Conservation (phyloP, 1,140 invertebrate species). For the Drosophila navojoa region DNA sequence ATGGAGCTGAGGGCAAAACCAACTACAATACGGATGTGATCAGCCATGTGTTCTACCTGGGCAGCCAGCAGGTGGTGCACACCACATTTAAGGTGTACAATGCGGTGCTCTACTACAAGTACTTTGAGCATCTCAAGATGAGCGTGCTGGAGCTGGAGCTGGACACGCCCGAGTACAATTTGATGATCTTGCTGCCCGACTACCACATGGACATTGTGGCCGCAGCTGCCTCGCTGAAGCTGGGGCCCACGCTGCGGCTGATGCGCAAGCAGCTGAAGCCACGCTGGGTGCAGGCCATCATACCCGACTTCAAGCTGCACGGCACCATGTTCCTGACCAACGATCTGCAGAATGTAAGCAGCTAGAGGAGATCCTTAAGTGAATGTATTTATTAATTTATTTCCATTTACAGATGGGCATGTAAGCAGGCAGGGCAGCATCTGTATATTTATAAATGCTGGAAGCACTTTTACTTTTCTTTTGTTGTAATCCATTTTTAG, state of each 20-base stretch:
- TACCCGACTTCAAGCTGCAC: constrained; percentile 91
- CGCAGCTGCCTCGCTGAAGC: constrained; percentile 77
- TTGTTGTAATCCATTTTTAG: constrained; percentile 83
- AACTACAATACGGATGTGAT: constrained; percentile 81
- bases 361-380: not conserved
- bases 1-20: constrained; percentile 57
- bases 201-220: constrained; percentile 83
- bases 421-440: constrained; percentile 46
- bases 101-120: constrained; percentile 89
- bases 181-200: constrained; percentile 86
- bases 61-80: constrained; percentile 81
- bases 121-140: constrained; percentile 88
- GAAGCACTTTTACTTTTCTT: constrained; percentile 54
- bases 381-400: not conserved
- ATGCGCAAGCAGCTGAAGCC: constrained; percentile 88
- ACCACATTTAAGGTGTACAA: constrained; percentile 88
- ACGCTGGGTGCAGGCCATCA: constrained; percentile 88
- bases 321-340: constrained; percentile 91
- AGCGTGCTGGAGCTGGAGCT: constrained; percentile 90
- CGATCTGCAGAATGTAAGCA: constrained; percentile 89
- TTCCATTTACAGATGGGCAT: constrained; percentile 67
- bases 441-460: not conserved
- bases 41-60: constrained; percentile 79
- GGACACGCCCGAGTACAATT: constrained; percentile 88
- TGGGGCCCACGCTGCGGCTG: constrained; percentile 86